A percentile compares a stretch with the other conserved stretches of the same genome.
These are phyloP conservation scores for Lithophane socia DNA, from an alignment of 2,888 invertebrate species.

Conservation along the genomic window DNA sequence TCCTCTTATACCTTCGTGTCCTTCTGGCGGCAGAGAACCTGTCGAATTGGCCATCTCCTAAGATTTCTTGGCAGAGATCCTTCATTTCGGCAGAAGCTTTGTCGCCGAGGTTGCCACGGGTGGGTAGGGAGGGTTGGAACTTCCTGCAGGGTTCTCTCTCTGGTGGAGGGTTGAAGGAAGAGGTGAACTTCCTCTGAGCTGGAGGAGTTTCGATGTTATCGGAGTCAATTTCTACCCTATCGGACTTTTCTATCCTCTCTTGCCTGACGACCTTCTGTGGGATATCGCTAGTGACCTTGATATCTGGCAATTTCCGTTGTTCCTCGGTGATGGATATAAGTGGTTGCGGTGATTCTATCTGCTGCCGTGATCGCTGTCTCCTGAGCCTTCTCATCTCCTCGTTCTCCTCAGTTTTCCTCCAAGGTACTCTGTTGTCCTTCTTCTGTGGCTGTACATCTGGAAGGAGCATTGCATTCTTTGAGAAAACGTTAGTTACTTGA, in stretches of 20 bases:
- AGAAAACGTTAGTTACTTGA: not conserved
- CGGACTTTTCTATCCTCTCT: conserved; percentile 79
- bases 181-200: conserved; percentile 91
- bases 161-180: conserved; percentile 90
- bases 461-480: conserved; percentile 46
- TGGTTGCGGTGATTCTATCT: conserved; percentile 81
- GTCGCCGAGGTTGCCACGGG: conserved; percentile 73
- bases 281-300: conserved; percentile 79
- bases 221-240: conserved; percentile 96
- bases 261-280: conserved; percentile 69
- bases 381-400: conserved; percentile 91
- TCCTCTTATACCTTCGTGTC: conserved; percentile 94
- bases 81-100: conserved; percentile 84
- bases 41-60: conserved; percentile 95
- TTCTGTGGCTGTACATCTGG: conserved; percentile 93
- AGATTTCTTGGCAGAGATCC: conserved; percentile 88
- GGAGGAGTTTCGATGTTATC: conserved; percentile 98
- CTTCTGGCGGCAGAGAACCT: conserved; percentile 95
- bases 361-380: conserved; percentile 90
- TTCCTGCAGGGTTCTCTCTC: conserved; percentile 91
- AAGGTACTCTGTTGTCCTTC: conserved; percentile 94
- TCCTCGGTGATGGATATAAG: conserved; percentile 92
- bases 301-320: conserved; percentile 90
- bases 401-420: conserved; percentile 94
- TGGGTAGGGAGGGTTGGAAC: conserved; percentile 82